Evolutionary conservation across 2,113 vertebrate species (phyloP).

Genomic region (Pithys albifrons): DNA sequence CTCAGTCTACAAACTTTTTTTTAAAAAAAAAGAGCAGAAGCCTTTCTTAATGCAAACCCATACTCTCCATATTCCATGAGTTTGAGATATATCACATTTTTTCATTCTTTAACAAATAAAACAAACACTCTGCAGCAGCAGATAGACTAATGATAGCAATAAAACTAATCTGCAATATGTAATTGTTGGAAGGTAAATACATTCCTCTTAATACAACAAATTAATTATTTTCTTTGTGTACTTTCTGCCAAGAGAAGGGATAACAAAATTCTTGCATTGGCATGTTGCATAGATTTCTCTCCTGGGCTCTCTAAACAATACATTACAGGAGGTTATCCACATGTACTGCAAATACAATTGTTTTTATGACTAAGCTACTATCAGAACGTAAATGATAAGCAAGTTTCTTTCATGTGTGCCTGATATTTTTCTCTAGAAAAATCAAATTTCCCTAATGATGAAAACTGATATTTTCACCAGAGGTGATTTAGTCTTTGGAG

Average conservation of each 20-base stretch:
- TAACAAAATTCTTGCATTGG: not conserved
- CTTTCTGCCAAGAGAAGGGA: not conserved
- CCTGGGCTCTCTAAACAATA: conserved; percentile 10
- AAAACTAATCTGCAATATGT: not conserved
- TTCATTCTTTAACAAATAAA: not conserved
- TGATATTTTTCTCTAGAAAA: conserved; percentile 8
- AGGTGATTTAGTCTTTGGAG: not conserved
- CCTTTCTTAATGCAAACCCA: not conserved
- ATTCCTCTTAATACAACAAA: not conserved
- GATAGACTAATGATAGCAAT: not conserved
- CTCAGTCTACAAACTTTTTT: not conserved
- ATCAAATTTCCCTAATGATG: not conserved
- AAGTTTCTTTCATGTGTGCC: not conserved
- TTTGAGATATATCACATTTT: not conserved
- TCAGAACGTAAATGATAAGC: not conserved
- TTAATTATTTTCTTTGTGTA: not conserved
- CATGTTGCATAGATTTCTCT: not conserved
- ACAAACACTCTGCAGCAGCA: not conserved
- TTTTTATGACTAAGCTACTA: not conserved
- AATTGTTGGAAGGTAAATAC: conserved; percentile 2
- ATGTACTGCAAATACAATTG: not conserved
- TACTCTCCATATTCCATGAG: not conserved
- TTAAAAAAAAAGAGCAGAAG: not conserved
- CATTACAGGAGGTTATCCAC: not conserved
- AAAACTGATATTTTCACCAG: not conserved